These are phyloP conservation scores for Pentalonia nigronervosa DNA, from an alignment of 1,140 invertebrate genomes.

Conservation along the genomic window DNA sequence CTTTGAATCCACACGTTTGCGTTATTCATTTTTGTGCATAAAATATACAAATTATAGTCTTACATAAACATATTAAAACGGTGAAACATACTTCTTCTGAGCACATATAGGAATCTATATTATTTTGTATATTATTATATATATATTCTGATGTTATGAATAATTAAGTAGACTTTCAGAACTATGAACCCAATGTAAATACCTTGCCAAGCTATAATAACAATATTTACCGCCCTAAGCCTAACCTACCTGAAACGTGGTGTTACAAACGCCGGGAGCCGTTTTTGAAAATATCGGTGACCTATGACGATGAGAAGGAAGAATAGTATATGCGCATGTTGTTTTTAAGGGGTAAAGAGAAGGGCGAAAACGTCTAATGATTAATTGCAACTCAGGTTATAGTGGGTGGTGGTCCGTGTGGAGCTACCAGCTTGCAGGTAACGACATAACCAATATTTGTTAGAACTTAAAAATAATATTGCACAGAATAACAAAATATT, in stretches of 20 bases:
- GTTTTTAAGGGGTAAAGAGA: background rate
- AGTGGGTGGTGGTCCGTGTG: background rate
- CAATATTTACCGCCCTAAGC: background rate
- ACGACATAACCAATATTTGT: background rate
- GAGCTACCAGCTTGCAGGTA: background rate
- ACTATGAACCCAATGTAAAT: background rate
- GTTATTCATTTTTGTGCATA: background rate
- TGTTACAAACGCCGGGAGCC: background rate
- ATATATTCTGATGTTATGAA: slow-evolving; percentile 1
- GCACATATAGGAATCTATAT: background rate
- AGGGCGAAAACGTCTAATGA: background rate
- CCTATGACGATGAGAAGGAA: background rate
- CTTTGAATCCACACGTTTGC: background rate
- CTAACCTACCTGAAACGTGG: background rate
- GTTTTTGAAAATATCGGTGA: background rate
- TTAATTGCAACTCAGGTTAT: background rate
- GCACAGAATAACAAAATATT: background rate
- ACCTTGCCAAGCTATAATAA: background rate
- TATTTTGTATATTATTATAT: background rate
- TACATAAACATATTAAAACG: background rate
- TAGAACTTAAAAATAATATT: background rate
- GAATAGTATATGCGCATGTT: background rate
- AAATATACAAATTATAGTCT: background rate
- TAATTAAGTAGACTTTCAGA: background rate
- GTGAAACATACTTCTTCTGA: background rate